Base-by-base conservation (phyloP, 2,888 invertebrate species). In the Matsumyia berberina region DNA sequence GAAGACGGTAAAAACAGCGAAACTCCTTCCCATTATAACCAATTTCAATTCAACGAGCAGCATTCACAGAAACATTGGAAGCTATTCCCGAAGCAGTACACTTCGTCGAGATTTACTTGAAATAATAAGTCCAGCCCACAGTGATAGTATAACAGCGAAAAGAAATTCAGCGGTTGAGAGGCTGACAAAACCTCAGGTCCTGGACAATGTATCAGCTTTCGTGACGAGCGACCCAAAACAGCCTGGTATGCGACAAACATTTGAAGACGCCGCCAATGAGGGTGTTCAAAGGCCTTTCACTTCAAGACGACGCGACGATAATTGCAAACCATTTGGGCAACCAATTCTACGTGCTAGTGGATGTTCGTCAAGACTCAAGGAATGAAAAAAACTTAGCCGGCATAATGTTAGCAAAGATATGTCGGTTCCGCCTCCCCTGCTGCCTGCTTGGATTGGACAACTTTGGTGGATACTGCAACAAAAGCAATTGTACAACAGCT, bases 91-190 rank as follows among this genome's bases (percentile, higher is more conserved):
- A n/a, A 89, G 88, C 33, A 94, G 93, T 87, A 95, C 95, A 19
- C 92, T 96, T 31, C 95, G 97, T 92, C 97, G 97, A 90, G 97
- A 98, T 90, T 92, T 97, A 19, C 95, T 97, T 93, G 95, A 96
- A 57, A 93, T 97, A 29, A 97, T 97, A 89, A 96, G 96, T 91
- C 97, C 93, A 70, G 92, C 93, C 6, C 86, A 79, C 66, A 90
- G 91, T 24, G 88, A 89, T 7, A 92, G 86, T 51, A 7, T 77
- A 1, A 70, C 60, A 19, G 15, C 60, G 12, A 73, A 64, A 8
- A 62, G 62, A 17, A 66, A 55, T 1, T 39, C 69, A 9, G 11
- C 76, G 0, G 24, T 58, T 39, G 74, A 66, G 8, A 37, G 49
- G 60, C 42, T 53, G 6, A 6, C 31, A 0, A 58, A 31, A 11